Percentiles rank a stretch among this genome's conserved stretches.
phyloP scores from a whole-genome alignment of 2,113 vertebrate species.

The Sinocyclocheilus anophthalmus region DNA sequence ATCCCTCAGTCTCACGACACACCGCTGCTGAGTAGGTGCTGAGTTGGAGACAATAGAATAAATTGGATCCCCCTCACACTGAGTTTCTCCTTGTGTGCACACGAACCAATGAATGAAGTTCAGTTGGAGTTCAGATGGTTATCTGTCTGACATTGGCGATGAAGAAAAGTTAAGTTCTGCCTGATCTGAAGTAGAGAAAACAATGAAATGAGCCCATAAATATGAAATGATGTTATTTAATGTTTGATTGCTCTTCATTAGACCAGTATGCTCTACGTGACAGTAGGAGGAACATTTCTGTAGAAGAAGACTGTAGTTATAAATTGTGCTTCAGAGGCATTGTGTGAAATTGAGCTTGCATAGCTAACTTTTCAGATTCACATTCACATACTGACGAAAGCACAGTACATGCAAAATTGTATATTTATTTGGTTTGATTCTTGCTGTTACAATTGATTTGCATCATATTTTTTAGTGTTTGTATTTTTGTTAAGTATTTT shows the following conservation, averaged over 20 bases:
- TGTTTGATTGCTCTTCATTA: slow-evolving; percentile 13
- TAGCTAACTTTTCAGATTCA: too few relatives aligned
- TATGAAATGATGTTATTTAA: slow-evolving; percentile 20
- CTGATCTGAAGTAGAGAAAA: neutral
- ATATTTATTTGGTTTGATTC: too few relatives aligned
- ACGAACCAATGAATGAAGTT: slow-evolving; percentile 24
- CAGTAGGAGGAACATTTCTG: neutral
- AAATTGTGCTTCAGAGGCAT: too few relatives aligned
- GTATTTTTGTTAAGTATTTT: neutral
- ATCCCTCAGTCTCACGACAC: slow-evolving; percentile 78
- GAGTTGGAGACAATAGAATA: slow-evolving; percentile 75
- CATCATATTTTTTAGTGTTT: too few relatives aligned
- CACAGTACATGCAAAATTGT: too few relatives aligned
- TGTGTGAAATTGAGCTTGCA: too few relatives aligned
- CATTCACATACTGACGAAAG: neutral
- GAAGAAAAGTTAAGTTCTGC: neutral
- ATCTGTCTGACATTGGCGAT: neutral
- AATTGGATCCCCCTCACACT: slow-evolving; percentile 49
- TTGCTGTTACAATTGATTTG: neutral
- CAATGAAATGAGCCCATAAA: slow-evolving; percentile 31
- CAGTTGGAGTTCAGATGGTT: slow-evolving; percentile 18
- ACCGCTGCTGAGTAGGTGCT: slow-evolving; percentile 78
- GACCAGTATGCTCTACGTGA: neutral
- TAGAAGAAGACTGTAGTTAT: too few relatives aligned
- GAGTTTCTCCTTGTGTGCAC: slow-evolving; percentile 44